A percentile compares a stretch with the other conserved stretches of the same genome.
Evolutionary conservation across 2,797 vertebrate genomes (phyloP).

Genomic region (Clarias laeviceps): DNA sequence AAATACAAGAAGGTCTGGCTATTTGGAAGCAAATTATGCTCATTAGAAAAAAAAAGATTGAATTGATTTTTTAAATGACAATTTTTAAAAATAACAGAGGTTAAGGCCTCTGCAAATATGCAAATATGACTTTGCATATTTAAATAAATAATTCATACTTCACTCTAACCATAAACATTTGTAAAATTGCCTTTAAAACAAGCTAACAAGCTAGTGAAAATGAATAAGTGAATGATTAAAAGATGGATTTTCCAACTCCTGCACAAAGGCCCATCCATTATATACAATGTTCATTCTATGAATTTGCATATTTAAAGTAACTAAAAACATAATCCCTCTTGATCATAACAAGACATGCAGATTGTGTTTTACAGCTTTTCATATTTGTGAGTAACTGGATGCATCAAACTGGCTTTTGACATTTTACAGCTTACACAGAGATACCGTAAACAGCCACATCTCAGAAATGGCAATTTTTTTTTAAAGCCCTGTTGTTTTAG

Average conservation of each 20-base stretch:
- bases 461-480: constrained; percentile 11
- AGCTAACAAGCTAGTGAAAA: not conserved
- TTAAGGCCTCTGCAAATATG: too few species aligned
- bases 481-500: too few species aligned
- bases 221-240: not conserved
- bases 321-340: not conserved
- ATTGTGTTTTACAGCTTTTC: not conserved
- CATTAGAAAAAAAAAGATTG: too few species aligned
- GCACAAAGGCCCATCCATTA: not conserved
- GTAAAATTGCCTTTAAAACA: too few species aligned
- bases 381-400: not conserved
- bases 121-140: too few species aligned
- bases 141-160: too few species aligned
- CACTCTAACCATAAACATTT: too few species aligned
- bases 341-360: not conserved
- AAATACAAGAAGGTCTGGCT: too few species aligned
- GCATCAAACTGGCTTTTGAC: too few species aligned
- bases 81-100: too few species aligned
- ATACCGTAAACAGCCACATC: not conserved
- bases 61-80: too few species aligned
- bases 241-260: not conserved
- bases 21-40: too few species aligned
- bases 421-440: not conserved
- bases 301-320: not conserved
- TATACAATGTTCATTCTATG: not conserved